A percentile compares a stretch with the other conserved stretches of the same genome.
Evolutionary conservation across 2,888 invertebrate genomes (phyloP).

Genomic region (Pemphredon lugubris): DNA sequence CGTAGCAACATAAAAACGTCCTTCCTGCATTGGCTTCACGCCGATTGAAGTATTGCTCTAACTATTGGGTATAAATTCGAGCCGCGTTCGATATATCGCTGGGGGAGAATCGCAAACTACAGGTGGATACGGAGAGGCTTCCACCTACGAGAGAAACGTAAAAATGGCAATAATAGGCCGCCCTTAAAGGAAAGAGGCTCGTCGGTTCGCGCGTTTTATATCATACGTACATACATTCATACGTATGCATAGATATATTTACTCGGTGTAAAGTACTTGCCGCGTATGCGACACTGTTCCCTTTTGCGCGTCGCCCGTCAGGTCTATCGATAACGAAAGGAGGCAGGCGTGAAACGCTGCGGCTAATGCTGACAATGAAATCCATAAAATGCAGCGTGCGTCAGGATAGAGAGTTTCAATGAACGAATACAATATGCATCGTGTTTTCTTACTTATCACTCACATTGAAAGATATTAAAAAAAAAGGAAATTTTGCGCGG

Average conservation of each 20-base stretch:
- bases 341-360: neutral
- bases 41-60: constrained; percentile 52
- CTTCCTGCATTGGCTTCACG: constrained; percentile 18
- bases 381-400: neutral
- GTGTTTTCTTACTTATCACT: no score
- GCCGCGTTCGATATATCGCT: neutral
- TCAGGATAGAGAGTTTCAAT: no score
- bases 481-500: no score
- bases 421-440: no score
- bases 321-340: neutral
- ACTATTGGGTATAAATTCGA: constrained; percentile 21
- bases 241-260: no score
- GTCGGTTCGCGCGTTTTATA: constrained; percentile 21
- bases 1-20: constrained; percentile 33
- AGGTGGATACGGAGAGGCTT: constrained; percentile 13
- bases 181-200: constrained; percentile 33
- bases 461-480: no score
- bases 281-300: no score
- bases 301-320: neutral
- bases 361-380: neutral
- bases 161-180: constrained; percentile 46
- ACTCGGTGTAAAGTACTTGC: neutral
- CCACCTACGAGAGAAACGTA: constrained; percentile 28
- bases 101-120: constrained; percentile 22
- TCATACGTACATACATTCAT: no score